These are phyloP conservation scores for Heliconius nattereri DNA, from an alignment of 1,140 invertebrate species.

Conservation along the genomic window DNA sequence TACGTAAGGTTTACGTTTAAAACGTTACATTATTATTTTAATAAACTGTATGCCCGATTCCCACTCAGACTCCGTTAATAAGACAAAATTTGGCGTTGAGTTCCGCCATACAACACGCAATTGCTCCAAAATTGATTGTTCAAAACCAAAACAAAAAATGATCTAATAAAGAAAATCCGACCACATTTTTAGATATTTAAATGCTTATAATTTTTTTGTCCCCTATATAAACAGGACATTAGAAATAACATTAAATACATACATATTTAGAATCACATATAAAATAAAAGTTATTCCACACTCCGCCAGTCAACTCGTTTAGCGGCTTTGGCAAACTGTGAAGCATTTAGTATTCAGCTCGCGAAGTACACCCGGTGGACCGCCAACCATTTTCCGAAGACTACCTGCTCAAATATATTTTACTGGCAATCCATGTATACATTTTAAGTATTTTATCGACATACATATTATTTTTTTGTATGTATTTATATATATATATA, in stretches of 20 bases:
- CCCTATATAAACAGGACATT: not conserved
- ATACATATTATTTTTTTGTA: not conserved
- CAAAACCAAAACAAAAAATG: no score
- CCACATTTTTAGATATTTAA: no score
- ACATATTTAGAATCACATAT: not conserved
- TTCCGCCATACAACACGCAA: no score
- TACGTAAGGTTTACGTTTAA: no score
- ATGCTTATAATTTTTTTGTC: not conserved
- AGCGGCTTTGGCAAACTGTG: constrained; percentile 16
- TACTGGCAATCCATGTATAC: constrained; percentile 6
- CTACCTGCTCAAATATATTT: constrained; percentile 30
- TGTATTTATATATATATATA: not conserved
- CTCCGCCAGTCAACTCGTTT: constrained; percentile 15
- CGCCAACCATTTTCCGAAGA: constrained; percentile 36
- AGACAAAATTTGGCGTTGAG: no score
- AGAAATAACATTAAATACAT: not conserved
- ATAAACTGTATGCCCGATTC: no score
- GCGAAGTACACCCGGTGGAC: constrained; percentile 29
- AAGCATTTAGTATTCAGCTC: constrained; percentile 37
- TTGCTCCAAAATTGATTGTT: no score
- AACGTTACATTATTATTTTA: no score
- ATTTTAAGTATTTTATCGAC: not conserved
- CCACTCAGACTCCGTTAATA: no score
- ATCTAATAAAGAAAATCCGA: no score
- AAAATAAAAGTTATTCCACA: not conserved